Conservation (phyloP, 53 echinoderm and acorn worm species). For the Mesocentrotus franciscanus region DNA sequence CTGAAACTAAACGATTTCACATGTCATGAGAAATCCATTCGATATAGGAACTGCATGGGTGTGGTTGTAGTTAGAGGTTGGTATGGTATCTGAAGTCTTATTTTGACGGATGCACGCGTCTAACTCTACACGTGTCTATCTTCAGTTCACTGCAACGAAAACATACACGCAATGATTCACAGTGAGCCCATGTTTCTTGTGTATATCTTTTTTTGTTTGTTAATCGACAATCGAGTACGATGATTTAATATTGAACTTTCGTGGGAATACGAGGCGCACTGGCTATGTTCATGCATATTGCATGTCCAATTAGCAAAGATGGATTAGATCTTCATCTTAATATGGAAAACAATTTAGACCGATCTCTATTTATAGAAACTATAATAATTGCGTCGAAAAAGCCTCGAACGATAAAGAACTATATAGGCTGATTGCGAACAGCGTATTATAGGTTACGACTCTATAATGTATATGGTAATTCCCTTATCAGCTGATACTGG, state of each 20-base stretch:
- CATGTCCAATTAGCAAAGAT: neutral
- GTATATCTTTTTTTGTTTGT: too few species aligned
- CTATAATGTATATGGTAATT: neutral
- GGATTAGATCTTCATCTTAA: neutral
- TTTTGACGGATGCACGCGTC: neutral
- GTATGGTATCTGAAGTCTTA: neutral
- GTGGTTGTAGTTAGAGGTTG: neutral
- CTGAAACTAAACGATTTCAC: neutral
- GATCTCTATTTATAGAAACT: conserved; percentile 4
- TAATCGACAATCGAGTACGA: neutral
- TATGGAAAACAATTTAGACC: neutral
- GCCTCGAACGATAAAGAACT: neutral
- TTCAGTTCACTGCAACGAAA: neutral
- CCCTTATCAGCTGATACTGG: neutral
- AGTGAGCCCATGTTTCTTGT: neutral
- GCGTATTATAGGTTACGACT: neutral
- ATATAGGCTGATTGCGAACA: neutral
- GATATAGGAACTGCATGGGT: neutral
- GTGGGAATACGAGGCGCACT: neutral
- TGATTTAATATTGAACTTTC: neutral
- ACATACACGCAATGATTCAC: neutral
- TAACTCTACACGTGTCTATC: neutral
- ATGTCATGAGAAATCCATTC: neutral
- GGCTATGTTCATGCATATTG: neutral
- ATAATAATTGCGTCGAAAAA: neutral